Base-by-base conservation (phyloP, 2,797 vertebrate species). In the Mormyrus hasselquistii region DNA sequence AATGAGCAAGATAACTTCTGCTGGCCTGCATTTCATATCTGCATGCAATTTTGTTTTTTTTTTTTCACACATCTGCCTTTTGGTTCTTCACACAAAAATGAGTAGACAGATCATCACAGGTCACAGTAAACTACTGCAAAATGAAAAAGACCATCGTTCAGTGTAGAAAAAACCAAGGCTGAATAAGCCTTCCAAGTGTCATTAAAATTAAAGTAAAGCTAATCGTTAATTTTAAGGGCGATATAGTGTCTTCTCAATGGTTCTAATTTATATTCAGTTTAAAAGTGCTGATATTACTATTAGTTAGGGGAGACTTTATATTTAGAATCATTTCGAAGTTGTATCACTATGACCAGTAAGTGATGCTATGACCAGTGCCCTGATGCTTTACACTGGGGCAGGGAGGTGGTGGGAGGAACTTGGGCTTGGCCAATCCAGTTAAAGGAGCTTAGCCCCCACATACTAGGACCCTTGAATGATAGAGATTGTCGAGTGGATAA, bases 401-500 rank as follows among this genome's bases (percentile, higher is more conserved):
- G 49, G n/a, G 16, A 34, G 38, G 12, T 34, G 87, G 89, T 90
- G 94, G 92, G 93, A 88, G 90, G 89, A 88, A 87, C 19, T 59
- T 79, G 53, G 69, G 53, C 10, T 91, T 89, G 91, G 92, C 94
- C 88, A 87, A 95, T 94, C 93, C 94, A 94, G 95, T 94, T 92
- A 93, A 91, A 91, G 92, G 93, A 93, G 93, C 93, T 90, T 94
- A 90, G 93, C 94, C 91, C 92, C 94, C 93, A 94, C 95, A 94
- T 95, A 92, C 95, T 93, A 91, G 93, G 92, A 96, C 95, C 94
- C 95, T 95, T 95, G 95, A 96, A 95, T 94, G 95, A 95, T 95
- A 96, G 96, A 95, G 94, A 88, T n/a, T 76, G 88, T 69, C 47
- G 22, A 76, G 89, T 83, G 50, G 88, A 86, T 22, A 89, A 88